Evolutionary conservation across 2,888 invertebrate species (phyloP).

Genomic region (Arrhopalites spinosus): DNA sequence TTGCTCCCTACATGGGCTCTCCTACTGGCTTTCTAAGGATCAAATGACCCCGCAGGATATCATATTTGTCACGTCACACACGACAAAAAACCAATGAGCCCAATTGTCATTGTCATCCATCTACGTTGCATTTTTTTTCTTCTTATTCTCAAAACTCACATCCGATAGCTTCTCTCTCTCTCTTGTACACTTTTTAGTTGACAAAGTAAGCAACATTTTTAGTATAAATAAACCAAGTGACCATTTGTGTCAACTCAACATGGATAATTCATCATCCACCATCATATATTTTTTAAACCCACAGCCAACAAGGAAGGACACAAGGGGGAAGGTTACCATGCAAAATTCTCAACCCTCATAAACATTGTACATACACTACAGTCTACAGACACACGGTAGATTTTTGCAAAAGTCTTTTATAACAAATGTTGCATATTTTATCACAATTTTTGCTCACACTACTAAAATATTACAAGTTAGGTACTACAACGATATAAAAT

Average conservation of each 20-base stretch:
- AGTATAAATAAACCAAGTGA: neutral
- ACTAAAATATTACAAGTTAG: too few relatives aligned
- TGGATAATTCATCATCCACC: neutral
- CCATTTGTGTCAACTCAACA: neutral
- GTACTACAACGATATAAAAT: too few relatives aligned
- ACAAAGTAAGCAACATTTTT: neutral
- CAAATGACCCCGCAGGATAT: conserved; percentile 56
- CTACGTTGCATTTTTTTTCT: conserved; percentile 14
- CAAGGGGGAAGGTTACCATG: neutral
- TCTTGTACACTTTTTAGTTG: neutral
- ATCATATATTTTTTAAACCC: neutral
- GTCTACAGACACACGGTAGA: neutral
- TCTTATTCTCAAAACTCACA: conserved; percentile 21
- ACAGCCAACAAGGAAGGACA: neutral
- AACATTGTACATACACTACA: neutral
- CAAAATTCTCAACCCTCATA: neutral
- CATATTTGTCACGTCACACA: conserved; percentile 55
- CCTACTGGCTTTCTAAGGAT: conserved; percentile 52
- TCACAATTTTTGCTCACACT: neutral
- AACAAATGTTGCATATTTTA: neutral
- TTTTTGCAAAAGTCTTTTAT: too few relatives aligned
- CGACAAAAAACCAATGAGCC: conserved; percentile 43
- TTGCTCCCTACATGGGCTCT: conserved; percentile 54
- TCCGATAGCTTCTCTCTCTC: conserved; percentile 1
- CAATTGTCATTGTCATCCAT: conserved; percentile 55